Evolutionary conservation across 2,797 vertebrate genomes (phyloP).

Genomic region (Mionectes olivaceus): DNA sequence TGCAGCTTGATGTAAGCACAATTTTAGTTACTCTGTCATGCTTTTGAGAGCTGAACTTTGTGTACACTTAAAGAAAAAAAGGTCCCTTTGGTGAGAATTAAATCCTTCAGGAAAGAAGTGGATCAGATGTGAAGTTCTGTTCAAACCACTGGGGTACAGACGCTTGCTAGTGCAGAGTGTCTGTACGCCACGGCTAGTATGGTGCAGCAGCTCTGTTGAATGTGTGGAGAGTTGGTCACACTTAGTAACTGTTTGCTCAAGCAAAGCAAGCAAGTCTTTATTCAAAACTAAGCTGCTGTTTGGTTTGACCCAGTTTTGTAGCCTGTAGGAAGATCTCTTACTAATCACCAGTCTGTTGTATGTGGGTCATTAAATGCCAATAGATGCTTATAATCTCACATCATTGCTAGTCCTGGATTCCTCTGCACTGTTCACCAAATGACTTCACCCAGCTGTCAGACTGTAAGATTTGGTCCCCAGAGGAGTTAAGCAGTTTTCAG

Average conservation of each 20-base stretch:
- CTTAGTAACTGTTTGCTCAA: neutral
- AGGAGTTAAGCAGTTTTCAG: neutral
- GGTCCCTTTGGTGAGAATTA: neutral
- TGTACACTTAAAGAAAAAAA: neutral
- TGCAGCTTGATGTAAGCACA: neutral
- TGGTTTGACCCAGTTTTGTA: conserved; percentile 68
- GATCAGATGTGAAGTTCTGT: neutral
- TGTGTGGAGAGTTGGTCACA: neutral
- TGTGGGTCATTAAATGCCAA: conserved; percentile 55
- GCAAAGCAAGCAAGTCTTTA: neutral
- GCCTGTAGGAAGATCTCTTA: conserved; percentile 9
- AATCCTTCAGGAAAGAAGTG: neutral
- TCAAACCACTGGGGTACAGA: neutral
- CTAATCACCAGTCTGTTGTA: neutral
- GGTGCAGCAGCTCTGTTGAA: neutral
- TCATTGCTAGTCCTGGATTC: neutral
- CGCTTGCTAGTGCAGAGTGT: neutral
- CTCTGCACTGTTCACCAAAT: accelerated
- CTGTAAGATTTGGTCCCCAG: neutral
- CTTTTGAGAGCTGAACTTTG: neutral
- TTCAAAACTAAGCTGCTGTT: conserved; percentile 24
- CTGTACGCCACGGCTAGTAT: accelerated
- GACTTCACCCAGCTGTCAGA: neutral
- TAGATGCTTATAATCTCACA: accelerated
- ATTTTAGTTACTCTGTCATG: neutral